phyloP scores from a whole-genome alignment of 2,797 vertebrate genomes.

The Arnoldichthys spilopterus region DNA sequence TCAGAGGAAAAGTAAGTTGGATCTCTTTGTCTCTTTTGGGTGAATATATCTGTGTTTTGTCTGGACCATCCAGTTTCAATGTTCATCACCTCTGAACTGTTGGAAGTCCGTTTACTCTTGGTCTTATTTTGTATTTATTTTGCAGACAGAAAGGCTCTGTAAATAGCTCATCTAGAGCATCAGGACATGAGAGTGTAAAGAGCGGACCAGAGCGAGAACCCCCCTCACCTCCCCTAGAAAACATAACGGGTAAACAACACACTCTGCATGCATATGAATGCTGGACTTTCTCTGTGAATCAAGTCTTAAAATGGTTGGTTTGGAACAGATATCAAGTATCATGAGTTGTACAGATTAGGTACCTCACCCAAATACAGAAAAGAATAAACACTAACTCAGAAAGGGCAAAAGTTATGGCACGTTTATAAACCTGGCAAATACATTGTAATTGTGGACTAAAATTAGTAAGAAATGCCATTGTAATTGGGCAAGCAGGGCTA shows the following conservation, averaged over 20 bases:
- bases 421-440: no score
- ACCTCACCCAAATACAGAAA: no score
- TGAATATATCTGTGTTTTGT: not conserved
- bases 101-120: not conserved
- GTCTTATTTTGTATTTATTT: conserved; percentile 13
- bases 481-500: no score
- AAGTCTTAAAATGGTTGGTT: not conserved
- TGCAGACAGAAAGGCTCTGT: conserved; percentile 38
- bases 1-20: conserved; percentile 85
- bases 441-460: no score
- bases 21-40: not conserved
- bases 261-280: not conserved
- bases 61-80: not conserved
- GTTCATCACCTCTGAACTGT: not conserved
- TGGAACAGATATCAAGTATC: no score
- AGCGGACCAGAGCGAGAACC: conserved; percentile 10
- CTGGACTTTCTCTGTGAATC: not conserved
- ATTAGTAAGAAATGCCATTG: no score
- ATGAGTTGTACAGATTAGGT: no score
- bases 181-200: conserved; percentile 28
- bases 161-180: conserved; percentile 33
- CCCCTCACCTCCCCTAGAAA: conserved; percentile 16
- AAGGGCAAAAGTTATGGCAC: no score
- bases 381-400: no score
- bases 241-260: conserved; percentile 40